Evolutionary conservation across 2,888 invertebrate genomes (phyloP).

Genomic region (Coecobrya sp.): DNA sequence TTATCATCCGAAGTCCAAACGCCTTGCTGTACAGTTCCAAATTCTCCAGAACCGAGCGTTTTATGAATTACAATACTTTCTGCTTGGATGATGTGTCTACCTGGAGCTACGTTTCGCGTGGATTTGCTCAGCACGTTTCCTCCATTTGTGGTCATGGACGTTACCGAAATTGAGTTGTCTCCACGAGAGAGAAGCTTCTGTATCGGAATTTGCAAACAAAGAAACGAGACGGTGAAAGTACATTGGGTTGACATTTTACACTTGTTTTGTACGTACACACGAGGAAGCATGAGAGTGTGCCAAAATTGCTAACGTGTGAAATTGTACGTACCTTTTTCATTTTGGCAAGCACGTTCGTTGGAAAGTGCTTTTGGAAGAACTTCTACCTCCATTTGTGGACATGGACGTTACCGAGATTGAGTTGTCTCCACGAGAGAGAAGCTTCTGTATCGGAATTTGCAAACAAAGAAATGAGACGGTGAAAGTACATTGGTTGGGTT

Average conservation of each 20-base stretch:
- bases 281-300: neutral
- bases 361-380: slow-evolving; percentile 97
- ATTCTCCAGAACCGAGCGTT: slow-evolving; percentile 98
- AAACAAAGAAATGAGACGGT: slow-evolving; percentile 35
- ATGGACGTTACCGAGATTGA: slow-evolving; percentile 83
- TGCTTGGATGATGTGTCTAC: slow-evolving; percentile 88
- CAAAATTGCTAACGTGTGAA: too few species aligned
- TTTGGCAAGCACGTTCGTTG: slow-evolving; percentile 92
- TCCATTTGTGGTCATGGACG: slow-evolving; percentile 84
- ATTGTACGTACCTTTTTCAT: slow-evolving; percentile 94
- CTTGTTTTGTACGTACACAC: neutral
- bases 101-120: slow-evolving; percentile 84
- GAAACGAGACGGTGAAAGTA: slow-evolving; percentile 38
- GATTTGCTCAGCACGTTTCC: slow-evolving; percentile 81
- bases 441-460: slow-evolving; percentile 88
- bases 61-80: slow-evolving; percentile 97
- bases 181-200: slow-evolving; percentile 91
- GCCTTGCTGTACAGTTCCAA: slow-evolving; percentile 99
- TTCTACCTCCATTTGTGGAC: slow-evolving; percentile 89
- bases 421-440: slow-evolving; percentile 90
- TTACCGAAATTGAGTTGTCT: slow-evolving; percentile 87
- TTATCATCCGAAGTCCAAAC: slow-evolving; percentile 97
- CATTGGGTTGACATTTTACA: neutral
- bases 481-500: slow-evolving; percentile 28
- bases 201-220: slow-evolving; percentile 55